A percentile compares a stretch with the other conserved stretches of the same genome.
Conservation (phyloP, 2,888 invertebrate genomes). For the Nymphalis c-album region DNA sequence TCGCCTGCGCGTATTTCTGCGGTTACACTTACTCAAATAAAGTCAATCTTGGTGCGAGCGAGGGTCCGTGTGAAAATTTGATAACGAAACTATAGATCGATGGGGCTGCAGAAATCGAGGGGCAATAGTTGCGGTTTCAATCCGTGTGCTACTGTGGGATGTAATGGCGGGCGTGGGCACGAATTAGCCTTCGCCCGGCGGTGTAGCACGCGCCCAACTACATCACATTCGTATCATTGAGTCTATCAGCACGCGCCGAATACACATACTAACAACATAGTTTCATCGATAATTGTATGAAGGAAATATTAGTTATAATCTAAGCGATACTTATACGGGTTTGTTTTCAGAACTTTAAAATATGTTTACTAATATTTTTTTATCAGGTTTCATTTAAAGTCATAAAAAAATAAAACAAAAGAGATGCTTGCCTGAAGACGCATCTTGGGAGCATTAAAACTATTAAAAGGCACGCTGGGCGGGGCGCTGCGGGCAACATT, state of each 20-base stretch:
- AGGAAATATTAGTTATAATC: no score
- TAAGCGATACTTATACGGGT: no score
- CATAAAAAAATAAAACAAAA: background rate
- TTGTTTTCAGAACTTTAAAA: no score
- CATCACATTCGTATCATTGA: constrained; percentile 13
- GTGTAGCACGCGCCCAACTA: constrained; percentile 28
- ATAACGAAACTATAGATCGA: constrained; percentile 79
- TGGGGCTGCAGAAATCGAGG: constrained; percentile 73
- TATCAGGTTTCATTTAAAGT: background rate
- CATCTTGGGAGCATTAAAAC: constrained; percentile 61
- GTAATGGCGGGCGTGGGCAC: constrained; percentile 70
- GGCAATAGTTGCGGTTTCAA: constrained; percentile 75
- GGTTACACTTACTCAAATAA: constrained; percentile 80
- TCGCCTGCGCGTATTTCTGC: constrained; percentile 62
- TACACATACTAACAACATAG: background rate
- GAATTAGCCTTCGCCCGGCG: constrained; percentile 62
- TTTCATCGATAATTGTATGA: no score
- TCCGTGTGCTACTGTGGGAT: constrained; percentile 76
- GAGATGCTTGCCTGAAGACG: constrained; percentile 3
- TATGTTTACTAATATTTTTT: no score
- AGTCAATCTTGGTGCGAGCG: constrained; percentile 74
- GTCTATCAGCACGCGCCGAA: constrained; percentile 6
- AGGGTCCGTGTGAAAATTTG: constrained; percentile 80
- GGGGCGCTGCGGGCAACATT: constrained; percentile 58
- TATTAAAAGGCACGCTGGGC: constrained; percentile 70